phyloP scores from a whole-genome alignment of 2,113 vertebrate species.

The Chunga burmeisteri region DNA sequence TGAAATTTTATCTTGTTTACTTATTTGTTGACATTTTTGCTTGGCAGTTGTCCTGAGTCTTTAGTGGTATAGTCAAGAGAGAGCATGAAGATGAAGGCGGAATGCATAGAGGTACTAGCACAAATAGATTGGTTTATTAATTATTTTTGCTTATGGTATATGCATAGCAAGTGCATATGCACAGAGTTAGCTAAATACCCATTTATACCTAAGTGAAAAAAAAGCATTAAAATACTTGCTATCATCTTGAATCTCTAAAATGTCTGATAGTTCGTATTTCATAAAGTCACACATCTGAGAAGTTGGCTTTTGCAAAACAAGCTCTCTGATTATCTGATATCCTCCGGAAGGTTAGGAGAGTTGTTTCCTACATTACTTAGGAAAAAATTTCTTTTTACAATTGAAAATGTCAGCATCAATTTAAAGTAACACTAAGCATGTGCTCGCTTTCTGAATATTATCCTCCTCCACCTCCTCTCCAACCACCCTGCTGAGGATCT shows the following conservation, averaged over 20 bases:
- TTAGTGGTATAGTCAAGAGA: neutral
- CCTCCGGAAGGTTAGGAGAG: constrained; percentile 93
- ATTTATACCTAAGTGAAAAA: constrained; percentile 51
- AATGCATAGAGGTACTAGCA: neutral
- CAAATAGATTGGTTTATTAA: neutral
- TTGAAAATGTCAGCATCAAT: constrained; percentile 98
- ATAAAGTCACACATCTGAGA: constrained; percentile 75
- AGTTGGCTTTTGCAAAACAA: constrained; percentile 78
- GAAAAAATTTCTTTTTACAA: constrained; percentile 93
- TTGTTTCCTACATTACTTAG: constrained; percentile 97
- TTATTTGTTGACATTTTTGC: neutral
- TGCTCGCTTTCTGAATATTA: constrained; percentile 90
- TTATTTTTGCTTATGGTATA: neutral
- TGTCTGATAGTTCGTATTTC: constrained; percentile 70
- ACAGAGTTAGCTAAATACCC: neutral
- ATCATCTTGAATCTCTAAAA: constrained; percentile 69
- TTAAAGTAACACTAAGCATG: constrained; percentile 97
- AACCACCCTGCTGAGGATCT: constrained; percentile 87
- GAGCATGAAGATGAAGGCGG: neutral
- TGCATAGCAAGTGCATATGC: neutral
- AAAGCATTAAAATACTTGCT: constrained; percentile 66
- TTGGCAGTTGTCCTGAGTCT: neutral
- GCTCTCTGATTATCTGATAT: constrained; percentile 92
- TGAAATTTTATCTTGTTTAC: neutral
- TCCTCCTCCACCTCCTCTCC: constrained; percentile 80